Conservation (phyloP, 2,113 vertebrate genomes). For the Chloropsis cyanopogon region DNA sequence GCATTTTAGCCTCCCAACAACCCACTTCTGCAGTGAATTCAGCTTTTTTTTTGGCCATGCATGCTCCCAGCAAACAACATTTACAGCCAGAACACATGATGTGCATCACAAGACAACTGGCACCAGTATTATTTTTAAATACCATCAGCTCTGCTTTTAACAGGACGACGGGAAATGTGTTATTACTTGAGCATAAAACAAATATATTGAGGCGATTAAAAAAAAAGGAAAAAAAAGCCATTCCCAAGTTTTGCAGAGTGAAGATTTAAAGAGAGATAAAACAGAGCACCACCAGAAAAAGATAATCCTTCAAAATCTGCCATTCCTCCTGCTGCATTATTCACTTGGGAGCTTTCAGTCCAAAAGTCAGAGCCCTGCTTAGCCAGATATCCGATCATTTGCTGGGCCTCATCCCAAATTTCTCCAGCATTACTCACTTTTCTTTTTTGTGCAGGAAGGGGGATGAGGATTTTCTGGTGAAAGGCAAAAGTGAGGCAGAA, state of each 20-base stretch:
- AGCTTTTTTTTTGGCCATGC: neutral
- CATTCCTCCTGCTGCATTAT: neutral
- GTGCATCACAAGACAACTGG: neutral
- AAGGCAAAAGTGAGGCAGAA: neutral
- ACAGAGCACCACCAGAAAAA: neutral
- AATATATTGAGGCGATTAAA: neutral
- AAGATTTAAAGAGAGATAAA: neutral
- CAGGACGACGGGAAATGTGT: neutral
- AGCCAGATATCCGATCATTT: neutral
- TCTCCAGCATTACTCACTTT: conserved; percentile 17
- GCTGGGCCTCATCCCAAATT: conserved; percentile 30
- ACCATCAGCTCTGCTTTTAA: neutral
- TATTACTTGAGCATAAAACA: neutral
- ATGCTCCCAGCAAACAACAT: neutral
- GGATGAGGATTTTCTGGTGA: neutral
- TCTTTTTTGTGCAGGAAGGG: neutral
- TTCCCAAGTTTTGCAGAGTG: neutral
- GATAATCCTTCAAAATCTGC: neutral
- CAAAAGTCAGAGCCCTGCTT: neutral
- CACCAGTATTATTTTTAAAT: neutral
- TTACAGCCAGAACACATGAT: neutral
- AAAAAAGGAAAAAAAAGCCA: neutral
- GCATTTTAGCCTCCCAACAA: neutral
- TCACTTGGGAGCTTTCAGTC: neutral
- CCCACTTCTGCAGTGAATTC: neutral